Evolutionary conservation across 1,140 invertebrate genomes (phyloP).

Genomic region (Drosophila miranda): DNA sequence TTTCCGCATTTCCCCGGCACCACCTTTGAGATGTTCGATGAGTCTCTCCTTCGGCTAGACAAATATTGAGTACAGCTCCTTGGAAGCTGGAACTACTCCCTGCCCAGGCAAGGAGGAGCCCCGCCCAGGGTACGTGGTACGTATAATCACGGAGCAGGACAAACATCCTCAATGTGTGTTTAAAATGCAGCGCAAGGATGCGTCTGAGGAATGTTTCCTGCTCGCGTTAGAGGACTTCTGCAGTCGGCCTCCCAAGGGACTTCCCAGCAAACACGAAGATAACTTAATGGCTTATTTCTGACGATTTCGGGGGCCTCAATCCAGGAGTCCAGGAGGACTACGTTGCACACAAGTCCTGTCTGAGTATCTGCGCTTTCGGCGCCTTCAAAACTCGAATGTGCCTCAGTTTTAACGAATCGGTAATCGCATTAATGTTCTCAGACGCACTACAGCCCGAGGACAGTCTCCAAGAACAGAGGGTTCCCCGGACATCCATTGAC

Average conservation of each 20-base stretch:
- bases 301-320: background rate
- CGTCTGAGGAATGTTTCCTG: conserved; percentile 20
- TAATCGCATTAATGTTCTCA: too few relatives aligned
- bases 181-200: conserved; percentile 22
- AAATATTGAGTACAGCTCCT: conserved; percentile 17
- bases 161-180: conserved; percentile 16
- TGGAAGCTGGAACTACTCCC: conserved; percentile 11
- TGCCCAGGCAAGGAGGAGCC: conserved; percentile 8
- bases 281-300: conserved; percentile 22
- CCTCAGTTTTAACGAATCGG: too few relatives aligned
- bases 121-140: background rate
- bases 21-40: conserved; percentile 8
- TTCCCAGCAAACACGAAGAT: conserved; percentile 15
- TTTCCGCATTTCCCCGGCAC: background rate
- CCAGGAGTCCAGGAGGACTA: too few relatives aligned
- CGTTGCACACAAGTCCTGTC: too few relatives aligned
- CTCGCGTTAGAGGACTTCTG: conserved; percentile 35
- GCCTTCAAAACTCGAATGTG: too few relatives aligned
- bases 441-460: too few relatives aligned
- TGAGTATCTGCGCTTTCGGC: too few relatives aligned
- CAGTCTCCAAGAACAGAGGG: too few relatives aligned
- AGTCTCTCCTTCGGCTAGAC: conserved; percentile 30
- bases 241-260: background rate
- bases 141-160: conserved; percentile 27
- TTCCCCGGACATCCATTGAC: too few relatives aligned